Conservation (phyloP, 2,888 invertebrate genomes). For the Hydroisotoma schaefferi region DNA sequence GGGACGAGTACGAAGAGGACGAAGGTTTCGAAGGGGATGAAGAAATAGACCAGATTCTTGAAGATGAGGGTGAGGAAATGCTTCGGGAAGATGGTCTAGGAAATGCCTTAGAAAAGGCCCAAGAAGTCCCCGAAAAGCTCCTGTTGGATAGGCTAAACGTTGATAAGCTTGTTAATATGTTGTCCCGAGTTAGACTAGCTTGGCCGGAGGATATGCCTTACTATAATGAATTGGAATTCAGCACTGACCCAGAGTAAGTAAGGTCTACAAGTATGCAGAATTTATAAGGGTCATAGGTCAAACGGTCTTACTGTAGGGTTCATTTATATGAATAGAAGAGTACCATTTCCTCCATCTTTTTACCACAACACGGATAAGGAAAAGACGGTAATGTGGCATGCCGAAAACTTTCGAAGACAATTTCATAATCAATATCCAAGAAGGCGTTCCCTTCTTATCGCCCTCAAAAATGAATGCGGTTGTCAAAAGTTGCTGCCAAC, state of each 20-base stretch:
- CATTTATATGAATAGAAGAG: too few species aligned
- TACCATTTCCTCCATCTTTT: slow-evolving; percentile 33
- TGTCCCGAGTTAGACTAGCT: slow-evolving; percentile 41
- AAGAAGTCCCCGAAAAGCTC: slow-evolving; percentile 25
- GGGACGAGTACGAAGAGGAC: slow-evolving; percentile 2
- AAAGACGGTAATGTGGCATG: slow-evolving; percentile 67
- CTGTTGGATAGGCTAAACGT: slow-evolving; percentile 34
- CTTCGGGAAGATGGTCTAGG: background rate
- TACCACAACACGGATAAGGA: slow-evolving; percentile 59
- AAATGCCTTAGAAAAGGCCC: background rate
- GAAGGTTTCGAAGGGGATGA: slow-evolving; percentile 5
- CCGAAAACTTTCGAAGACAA: slow-evolving; percentile 74
- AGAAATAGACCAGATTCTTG: slow-evolving; percentile 17
- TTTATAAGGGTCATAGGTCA: too few species aligned
- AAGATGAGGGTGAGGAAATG: slow-evolving; percentile 15
- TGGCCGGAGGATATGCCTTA: slow-evolving; percentile 46
- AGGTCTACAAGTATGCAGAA: background rate
- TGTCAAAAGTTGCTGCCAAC: slow-evolving; percentile 46
- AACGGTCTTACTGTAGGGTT: too few species aligned
- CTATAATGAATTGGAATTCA: slow-evolving; percentile 31
- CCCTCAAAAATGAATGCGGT: slow-evolving; percentile 68
- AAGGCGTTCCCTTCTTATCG: slow-evolving; percentile 66
- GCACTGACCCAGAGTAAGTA: slow-evolving; percentile 28
- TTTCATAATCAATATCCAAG: slow-evolving; percentile 60
- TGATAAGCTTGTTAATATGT: slow-evolving; percentile 39